phyloP scores from a whole-genome alignment of 1,140 invertebrate species.

The Bombus superbus region DNA sequence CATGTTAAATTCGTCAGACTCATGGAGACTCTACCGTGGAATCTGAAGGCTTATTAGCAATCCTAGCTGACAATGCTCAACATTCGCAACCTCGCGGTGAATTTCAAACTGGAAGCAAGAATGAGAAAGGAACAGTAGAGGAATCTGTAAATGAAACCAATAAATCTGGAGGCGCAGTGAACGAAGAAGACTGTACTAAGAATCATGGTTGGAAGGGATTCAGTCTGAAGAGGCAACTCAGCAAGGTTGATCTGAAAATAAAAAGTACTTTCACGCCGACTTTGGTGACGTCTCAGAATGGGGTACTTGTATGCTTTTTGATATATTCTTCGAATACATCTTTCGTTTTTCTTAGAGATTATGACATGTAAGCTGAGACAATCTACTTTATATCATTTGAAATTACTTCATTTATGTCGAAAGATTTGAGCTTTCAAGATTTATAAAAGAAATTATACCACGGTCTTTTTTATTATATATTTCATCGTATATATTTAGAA shows the following conservation, averaged over 20 bases:
- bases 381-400: background rate
- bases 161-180: constrained; percentile 37
- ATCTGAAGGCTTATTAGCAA: constrained; percentile 66
- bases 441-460: too few relatives aligned
- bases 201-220: constrained; percentile 86
- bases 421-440: background rate
- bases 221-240: constrained; percentile 91
- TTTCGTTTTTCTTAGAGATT: background rate
- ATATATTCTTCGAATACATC: constrained; percentile 20
- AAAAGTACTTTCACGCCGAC: constrained; percentile 85
- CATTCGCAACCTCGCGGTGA: constrained; percentile 69
- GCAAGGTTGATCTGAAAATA: constrained; percentile 91
- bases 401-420: constrained; percentile 10
- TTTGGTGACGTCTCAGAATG: constrained; percentile 79
- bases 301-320: constrained; percentile 79
- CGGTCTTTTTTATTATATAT: too few relatives aligned
- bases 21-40: constrained; percentile 68
- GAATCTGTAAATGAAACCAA: constrained; percentile 61
- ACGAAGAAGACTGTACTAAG: constrained; percentile 75
- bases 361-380: background rate
- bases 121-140: constrained; percentile 67
- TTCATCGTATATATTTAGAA: too few relatives aligned
- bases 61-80: constrained; percentile 64
- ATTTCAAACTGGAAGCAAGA: constrained; percentile 59
- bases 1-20: constrained; percentile 72